Evolutionary conservation across 2,888 invertebrate species (phyloP).

Genomic region (Torymus auratus): DNA sequence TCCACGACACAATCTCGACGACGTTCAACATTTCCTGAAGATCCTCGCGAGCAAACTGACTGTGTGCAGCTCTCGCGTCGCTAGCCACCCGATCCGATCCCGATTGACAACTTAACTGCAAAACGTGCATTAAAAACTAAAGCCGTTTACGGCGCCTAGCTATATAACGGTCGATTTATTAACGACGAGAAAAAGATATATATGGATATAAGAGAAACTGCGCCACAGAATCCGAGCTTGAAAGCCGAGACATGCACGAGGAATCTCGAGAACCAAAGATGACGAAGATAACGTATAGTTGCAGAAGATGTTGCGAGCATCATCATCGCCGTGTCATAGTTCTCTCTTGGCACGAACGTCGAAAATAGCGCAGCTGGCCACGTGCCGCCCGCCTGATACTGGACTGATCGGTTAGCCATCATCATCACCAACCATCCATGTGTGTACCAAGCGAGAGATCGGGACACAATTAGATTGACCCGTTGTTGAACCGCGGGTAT

Average conservation of each 20-base stretch:
- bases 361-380: conserved; percentile 32
- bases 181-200: neutral
- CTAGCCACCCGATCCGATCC: too few relatives aligned
- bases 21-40: too few relatives aligned
- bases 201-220: conserved; percentile 10
- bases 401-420: conserved; percentile 24
- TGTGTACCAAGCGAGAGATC: too few relatives aligned
- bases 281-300: conserved; percentile 7
- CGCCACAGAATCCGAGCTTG: conserved; percentile 8
- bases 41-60: too few relatives aligned
- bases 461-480: conserved; percentile 15
- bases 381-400: conserved; percentile 30
- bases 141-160: conserved; percentile 1
- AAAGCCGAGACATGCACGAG: neutral
- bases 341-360: conserved; percentile 26
- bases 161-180: conserved; percentile 11
- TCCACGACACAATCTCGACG: too few relatives aligned
- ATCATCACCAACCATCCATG: too few relatives aligned
- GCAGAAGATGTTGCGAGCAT: neutral
- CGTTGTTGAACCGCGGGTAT: neutral
- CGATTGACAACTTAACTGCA: neutral
- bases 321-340: neutral
- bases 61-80: too few relatives aligned
- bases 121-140: neutral
- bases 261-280: conserved; percentile 1